Conservation (phyloP, 2,113 vertebrate species). For the Jaculus jaculus region DNA sequence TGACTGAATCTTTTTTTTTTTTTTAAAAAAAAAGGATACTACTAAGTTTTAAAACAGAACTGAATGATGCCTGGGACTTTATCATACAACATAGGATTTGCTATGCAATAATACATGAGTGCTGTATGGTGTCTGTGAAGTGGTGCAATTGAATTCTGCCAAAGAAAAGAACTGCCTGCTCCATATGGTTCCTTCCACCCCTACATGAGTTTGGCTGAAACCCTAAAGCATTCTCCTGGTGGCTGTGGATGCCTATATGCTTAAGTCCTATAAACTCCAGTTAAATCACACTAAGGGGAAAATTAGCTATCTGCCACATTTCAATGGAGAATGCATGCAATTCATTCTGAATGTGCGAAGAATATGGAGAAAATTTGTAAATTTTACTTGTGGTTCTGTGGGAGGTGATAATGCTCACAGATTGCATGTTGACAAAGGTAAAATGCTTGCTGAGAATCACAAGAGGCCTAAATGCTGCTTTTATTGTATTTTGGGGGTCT, state of each 20-base stretch:
- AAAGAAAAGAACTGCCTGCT: neutral
- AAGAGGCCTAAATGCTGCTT: conserved; percentile 68
- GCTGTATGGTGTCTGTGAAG: neutral
- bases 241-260: conserved; percentile 7
- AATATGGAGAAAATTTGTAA: conserved; percentile 57
- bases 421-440: conserved; percentile 72
- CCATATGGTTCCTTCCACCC: conserved; percentile 42
- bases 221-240: conserved; percentile 48
- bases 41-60: conserved; percentile 55
- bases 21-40: conserved; percentile 44
- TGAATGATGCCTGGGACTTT: neutral
- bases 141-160: neutral
- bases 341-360: conserved; percentile 55
- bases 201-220: conserved; percentile 11
- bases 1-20: conserved; percentile 41
- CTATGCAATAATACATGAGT: neutral
- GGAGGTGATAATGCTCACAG: conserved; percentile 58
- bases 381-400: conserved; percentile 65
- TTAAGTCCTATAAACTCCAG: conserved; percentile 48
- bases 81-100: neutral
- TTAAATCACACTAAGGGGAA: conserved; percentile 64
- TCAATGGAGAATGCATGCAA: conserved; percentile 53
- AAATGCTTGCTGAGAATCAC: conserved; percentile 62
- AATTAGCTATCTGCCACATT: conserved; percentile 59
- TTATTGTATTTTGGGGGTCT: conserved; percentile 75